Base-by-base conservation (phyloP, 1,140 invertebrate species). In the Aleiodes sp. region DNA sequence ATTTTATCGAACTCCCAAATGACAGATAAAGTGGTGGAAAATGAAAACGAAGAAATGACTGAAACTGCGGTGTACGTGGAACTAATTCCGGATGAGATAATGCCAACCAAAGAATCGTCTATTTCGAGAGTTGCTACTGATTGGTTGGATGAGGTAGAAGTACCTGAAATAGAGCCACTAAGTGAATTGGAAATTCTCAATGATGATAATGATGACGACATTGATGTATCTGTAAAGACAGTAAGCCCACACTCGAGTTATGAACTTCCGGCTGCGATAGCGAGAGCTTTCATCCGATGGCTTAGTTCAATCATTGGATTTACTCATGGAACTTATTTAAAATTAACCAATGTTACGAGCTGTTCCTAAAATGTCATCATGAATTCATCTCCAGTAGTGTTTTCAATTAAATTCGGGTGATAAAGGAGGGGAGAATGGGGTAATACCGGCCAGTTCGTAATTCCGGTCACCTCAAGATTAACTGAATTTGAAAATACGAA, bases 251-350 rank as follows among this genome's bases (percentile, higher is more conserved):
- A 39, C 56, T 62, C 74, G 1, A 63, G 67, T 29, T 62, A 76
- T 26, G 65, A 76, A 33, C 33, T 77, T 43, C 73, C 80, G 0
- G 66, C 59, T 16, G 73, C 73, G 2, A 10, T 82, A 4, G 73
- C 73, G 29, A 75, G 70, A 6, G 72, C 78, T 33, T 62, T 84
- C 19, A 21, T 80, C 16, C 72, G 80, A 1, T 83, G 81, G 81
- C 70, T 84, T 24, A 66, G 68, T 0, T 78, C 73, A 19, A 75
- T 80, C 21, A 33, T 82, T 9, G 70, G 73, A 0, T 26, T 80
- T 10, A 76, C 74, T 39, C 80, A 78, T 26, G 65, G 61, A 0
- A 68, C 75, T 19, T 81, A 83, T 19, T 29, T 70, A 0, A 80
- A 78, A 72, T 41, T 81, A 19, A 60, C 73, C 0, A 59, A 63